Evolutionary conservation across 2,113 vertebrate species (phyloP).

Genomic region (Antennarius striatus): DNA sequence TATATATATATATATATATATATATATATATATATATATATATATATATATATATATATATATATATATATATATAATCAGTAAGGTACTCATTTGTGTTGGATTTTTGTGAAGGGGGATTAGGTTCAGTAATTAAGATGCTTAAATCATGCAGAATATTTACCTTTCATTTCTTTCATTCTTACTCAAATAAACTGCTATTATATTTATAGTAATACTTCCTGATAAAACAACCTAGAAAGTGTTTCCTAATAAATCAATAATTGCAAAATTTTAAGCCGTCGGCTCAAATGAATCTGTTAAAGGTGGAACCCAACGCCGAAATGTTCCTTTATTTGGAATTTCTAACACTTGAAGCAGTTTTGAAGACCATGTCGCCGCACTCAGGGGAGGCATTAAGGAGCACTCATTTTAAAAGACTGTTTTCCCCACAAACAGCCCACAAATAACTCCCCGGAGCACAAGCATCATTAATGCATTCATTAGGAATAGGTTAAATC

Average conservation of each 20-base stretch:
- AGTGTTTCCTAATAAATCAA: no score
- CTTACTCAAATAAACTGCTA: background rate
- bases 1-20: background rate
- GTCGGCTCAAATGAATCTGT: conserved; percentile 3
- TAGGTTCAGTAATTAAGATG: no score
- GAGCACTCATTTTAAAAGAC: conserved; percentile 65
- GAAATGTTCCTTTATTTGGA: conserved; percentile 23
- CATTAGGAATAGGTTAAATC: conserved; percentile 58
- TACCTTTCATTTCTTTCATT: background rate
- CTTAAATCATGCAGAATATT: no score
- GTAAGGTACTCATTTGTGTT: conserved; percentile 19
- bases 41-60: background rate
- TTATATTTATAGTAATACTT: background rate
- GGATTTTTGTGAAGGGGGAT: background rate
- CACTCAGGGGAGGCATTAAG: conserved; percentile 61
- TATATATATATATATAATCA: background rate
- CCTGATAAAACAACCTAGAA: background rate
- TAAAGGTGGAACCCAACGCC: conserved; percentile 17
- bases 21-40: background rate
- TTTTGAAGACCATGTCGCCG: background rate
- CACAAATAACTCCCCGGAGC: conserved; percentile 62
- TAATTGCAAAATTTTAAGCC: conserved; percentile 11
- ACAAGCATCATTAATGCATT: conserved; percentile 65
- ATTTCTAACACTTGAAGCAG: background rate
- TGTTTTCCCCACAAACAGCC: conserved; percentile 58